phyloP scores from a whole-genome alignment of 2,888 invertebrate genomes.

The Octonoba sinensis region DNA sequence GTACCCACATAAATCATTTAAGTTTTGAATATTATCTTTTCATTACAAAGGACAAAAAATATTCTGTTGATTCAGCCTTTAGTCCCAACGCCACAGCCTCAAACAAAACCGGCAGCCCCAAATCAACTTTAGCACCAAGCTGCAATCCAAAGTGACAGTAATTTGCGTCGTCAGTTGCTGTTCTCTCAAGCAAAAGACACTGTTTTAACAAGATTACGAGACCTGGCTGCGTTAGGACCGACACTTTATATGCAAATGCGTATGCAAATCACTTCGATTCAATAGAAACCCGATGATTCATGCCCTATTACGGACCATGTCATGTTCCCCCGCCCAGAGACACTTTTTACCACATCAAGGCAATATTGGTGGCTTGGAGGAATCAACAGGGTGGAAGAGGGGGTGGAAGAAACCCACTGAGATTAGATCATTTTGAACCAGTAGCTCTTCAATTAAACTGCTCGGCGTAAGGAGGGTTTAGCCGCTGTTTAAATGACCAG shows the following conservation, averaged over 20 bases:
- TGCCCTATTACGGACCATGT: conserved; percentile 17
- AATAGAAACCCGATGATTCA: conserved; percentile 30
- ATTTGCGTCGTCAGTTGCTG: conserved; percentile 29
- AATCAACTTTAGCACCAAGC: conserved; percentile 3
- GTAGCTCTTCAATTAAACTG: too few relatives aligned
- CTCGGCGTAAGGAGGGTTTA: too few relatives aligned
- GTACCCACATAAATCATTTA: too few relatives aligned
- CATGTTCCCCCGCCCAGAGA: background rate
- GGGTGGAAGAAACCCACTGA: background rate
- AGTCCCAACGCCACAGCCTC: too few relatives aligned
- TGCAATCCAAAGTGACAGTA: conserved; percentile 17
- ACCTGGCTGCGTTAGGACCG: background rate
- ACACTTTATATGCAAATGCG: conserved; percentile 51
- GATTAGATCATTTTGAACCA: too few relatives aligned
- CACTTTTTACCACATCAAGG: conserved; percentile 41
- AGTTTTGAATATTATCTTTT: too few relatives aligned
- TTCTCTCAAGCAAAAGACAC: conserved; percentile 15
- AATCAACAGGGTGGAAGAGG: conserved; percentile 1
- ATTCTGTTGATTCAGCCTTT: too few relatives aligned
- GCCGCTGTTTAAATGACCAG: too few relatives aligned
- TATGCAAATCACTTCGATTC: conserved; percentile 34
- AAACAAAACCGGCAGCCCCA: too few relatives aligned
- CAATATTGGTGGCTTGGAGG: background rate
- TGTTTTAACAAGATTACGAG: conserved; percentile 19
- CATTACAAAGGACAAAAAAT: too few relatives aligned